These are phyloP conservation scores for Forbesichthys papilliferus DNA, from an alignment of 2,113 vertebrate genomes.

Conservation along the genomic window DNA sequence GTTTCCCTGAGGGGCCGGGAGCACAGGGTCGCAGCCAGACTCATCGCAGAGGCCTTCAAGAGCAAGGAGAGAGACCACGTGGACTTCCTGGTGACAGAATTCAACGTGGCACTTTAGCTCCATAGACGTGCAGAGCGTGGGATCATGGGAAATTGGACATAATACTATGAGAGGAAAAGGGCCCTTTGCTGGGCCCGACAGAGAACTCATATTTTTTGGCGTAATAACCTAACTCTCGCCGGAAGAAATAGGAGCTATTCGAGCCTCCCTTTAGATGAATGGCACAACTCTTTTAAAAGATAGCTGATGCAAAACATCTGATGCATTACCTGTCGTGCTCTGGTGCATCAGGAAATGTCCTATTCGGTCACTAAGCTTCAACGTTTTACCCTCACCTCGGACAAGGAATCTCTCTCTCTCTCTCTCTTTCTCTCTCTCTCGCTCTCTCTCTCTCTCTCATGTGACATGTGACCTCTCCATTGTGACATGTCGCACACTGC, in stretches of 20 bases:
- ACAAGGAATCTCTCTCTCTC: slow-evolving; percentile 34
- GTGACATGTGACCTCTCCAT: slow-evolving; percentile 59
- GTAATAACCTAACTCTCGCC: not conserved
- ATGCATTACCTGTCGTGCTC: slow-evolving; percentile 38
- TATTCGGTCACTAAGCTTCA: slow-evolving; percentile 1
- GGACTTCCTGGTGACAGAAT: slow-evolving; percentile 96
- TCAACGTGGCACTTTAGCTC: slow-evolving; percentile 91
- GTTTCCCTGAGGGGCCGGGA: slow-evolving; percentile 86
- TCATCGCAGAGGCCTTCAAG: slow-evolving; percentile 98
- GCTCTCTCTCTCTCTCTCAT: slow-evolving; percentile 3
- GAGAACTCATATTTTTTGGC: not conserved
- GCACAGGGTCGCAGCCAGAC: slow-evolving; percentile 88
- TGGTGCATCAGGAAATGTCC: slow-evolving; percentile 11
- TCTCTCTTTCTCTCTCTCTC: too few relatives aligned
- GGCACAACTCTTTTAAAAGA: slow-evolving; percentile 54
- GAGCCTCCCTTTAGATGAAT: slow-evolving; percentile 34
- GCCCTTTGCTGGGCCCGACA: not conserved
- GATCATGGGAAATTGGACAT: not conserved
- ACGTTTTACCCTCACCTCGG: slow-evolving; percentile 25
- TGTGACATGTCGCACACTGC: slow-evolving; percentile 60
- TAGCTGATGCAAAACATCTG: slow-evolving; percentile 20
- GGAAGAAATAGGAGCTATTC: slow-evolving; percentile 1
- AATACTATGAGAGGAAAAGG: not conserved
- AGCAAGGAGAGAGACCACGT: slow-evolving; percentile 91
- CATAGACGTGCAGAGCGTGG: slow-evolving; percentile 1